phyloP scores from a whole-genome alignment of 53 echinoderm and acorn worm genomes.

The Luidia sarsii region DNA sequence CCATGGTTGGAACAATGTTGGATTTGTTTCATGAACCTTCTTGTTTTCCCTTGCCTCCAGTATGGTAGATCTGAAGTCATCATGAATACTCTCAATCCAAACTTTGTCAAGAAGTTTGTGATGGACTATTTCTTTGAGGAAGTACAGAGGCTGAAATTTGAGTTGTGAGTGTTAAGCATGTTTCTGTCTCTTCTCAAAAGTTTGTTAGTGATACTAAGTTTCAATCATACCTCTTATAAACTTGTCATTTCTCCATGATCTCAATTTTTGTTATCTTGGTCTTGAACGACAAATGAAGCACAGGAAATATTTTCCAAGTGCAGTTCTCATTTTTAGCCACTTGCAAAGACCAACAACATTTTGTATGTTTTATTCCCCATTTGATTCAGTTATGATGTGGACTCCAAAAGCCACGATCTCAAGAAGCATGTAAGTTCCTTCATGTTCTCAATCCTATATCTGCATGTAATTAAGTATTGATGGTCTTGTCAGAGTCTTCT shows the following conservation, averaged over 20 bases:
- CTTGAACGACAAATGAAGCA: too few relatives aligned
- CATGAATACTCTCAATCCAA: constrained; percentile 87
- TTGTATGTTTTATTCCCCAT: not conserved
- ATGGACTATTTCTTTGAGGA: constrained; percentile 98
- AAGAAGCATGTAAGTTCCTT: constrained; percentile 93
- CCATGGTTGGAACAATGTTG: not conserved
- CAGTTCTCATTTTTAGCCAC: too few relatives aligned
- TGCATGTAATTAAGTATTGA: too few relatives aligned
- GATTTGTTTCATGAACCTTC: not conserved
- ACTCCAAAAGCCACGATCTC: constrained; percentile 78
- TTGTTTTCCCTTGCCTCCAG: constrained; percentile 42
- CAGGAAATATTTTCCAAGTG: too few relatives aligned
- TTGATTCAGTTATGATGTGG: constrained; percentile 79
- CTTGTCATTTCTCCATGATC: too few relatives aligned
- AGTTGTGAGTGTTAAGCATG: constrained; percentile 77
- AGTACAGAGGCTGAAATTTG: constrained; percentile 89
- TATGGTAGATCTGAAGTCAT: constrained; percentile 85
- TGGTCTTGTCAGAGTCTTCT: too few relatives aligned
- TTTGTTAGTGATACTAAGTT: too few relatives aligned
- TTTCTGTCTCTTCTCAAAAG: not conserved
- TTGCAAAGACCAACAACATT: too few relatives aligned
- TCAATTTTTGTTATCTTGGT: too few relatives aligned
- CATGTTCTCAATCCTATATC: too few relatives aligned
- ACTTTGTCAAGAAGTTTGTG: constrained; percentile 91
- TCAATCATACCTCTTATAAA: too few relatives aligned